Base-by-base conservation (phyloP, 2,888 invertebrate genomes). In the Penaeus monodon region DNA sequence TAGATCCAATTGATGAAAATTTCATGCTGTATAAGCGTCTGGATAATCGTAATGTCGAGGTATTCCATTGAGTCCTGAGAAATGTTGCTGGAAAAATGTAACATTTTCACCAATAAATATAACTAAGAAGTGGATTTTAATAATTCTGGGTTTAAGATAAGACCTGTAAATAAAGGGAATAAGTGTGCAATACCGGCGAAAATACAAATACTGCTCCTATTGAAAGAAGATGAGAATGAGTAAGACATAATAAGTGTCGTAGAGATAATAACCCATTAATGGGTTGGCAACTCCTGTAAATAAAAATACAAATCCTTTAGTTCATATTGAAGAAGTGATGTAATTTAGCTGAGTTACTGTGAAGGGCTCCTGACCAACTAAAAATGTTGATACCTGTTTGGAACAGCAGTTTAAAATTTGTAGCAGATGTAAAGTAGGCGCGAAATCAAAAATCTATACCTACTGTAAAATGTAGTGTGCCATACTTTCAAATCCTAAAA, bases 381-480 rank as follows among this genome's bases (percentile, higher is more conserved):
- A 96, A 96, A 93, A 96, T 94, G 94, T 96, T 96, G 94, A 96
- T 95, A 91, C 96, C 96, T 29, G 96, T n/a, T 96, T 0, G 96
- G 96, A 0, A 96, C 94, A 0, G 96, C 96, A 96, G 96, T n/a
- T n/a, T 96, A 94, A 96, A 95, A 94, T 96, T 96, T 29, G 96
- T 96, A 0, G 96, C 96, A 77, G 96, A 95, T 0, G 96, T 96
- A 92, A 96, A 96, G 92, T 96, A 96, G 38, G 96, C 96, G 92
- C 96, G 95, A 0, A 95, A 93, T 96, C 96, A n/a, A 88, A 96
- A 94, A 93, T 96, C 96, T 94, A 96, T 95, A 0, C 96, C 96
- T 65, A 96, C 95, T 2, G 96, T 96, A 93, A 96, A 97, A 96
- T 96, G 92, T 96, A 96, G 92, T 96, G 96, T 17, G 96, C 96